phyloP scores from a whole-genome alignment of 1,140 invertebrate species.

The Laupala kohalensis region DNA sequence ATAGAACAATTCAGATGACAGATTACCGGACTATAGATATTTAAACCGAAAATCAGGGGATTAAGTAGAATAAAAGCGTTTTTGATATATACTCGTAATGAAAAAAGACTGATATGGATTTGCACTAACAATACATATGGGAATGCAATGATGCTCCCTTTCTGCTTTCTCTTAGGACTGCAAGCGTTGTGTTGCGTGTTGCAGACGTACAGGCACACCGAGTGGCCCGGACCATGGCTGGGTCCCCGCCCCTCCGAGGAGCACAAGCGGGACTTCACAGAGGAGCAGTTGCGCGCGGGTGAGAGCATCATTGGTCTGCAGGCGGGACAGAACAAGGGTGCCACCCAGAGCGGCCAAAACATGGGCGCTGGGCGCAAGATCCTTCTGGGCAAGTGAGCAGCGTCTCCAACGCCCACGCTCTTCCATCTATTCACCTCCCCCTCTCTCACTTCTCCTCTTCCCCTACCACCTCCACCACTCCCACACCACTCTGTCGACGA shows the following conservation, averaged over 20 bases:
- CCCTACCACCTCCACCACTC: not conserved
- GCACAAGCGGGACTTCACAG: slow-evolving; percentile 76
- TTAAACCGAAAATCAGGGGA: too few relatives aligned
- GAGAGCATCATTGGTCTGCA: slow-evolving; percentile 80
- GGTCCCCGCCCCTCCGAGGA: slow-evolving; percentile 76
- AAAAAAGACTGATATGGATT: too few relatives aligned
- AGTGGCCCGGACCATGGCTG: slow-evolving; percentile 72
- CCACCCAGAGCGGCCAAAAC: slow-evolving; percentile 76
- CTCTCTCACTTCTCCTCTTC: slow-evolving; percentile 27
- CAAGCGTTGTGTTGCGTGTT: slow-evolving; percentile 12
- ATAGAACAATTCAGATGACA: too few relatives aligned
- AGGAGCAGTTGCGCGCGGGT: slow-evolving; percentile 74
- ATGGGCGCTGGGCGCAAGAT: slow-evolving; percentile 79
- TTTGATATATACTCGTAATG: too few relatives aligned
- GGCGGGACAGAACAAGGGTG: slow-evolving; percentile 82
- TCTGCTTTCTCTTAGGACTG: not conserved
- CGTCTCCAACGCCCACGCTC: slow-evolving; percentile 38
- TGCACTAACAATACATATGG: too few relatives aligned
- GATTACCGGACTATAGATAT: too few relatives aligned
- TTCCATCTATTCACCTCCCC: too few relatives aligned
- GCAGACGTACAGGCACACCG: slow-evolving; percentile 73
- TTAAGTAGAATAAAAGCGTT: too few relatives aligned
- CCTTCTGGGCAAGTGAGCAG: slow-evolving; percentile 51
- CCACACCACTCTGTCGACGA: not conserved
- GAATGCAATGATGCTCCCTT: too few relatives aligned